Conservation (phyloP, 2,113 vertebrate genomes). For the Myotis lucifugus region DNA sequence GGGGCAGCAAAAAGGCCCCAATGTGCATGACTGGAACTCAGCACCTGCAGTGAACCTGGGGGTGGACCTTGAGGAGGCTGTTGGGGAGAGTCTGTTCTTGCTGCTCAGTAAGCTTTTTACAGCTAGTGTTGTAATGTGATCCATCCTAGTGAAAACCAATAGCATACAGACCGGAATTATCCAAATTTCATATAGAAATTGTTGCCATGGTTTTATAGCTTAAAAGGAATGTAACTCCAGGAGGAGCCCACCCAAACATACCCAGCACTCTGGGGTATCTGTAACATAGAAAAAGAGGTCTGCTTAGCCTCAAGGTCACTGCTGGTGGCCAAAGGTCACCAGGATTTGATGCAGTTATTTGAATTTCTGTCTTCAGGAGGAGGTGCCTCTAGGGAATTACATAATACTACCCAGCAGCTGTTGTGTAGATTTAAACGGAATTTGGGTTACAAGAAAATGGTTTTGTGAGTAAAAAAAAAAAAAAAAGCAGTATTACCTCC, state of each 20-base stretch:
- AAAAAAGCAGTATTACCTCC: not conserved
- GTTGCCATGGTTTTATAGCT: not conserved
- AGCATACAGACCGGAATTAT: not conserved
- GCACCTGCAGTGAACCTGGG: not conserved
- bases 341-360: constrained; percentile 58
- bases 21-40: not conserved
- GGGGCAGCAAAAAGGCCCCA: not conserved
- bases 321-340: constrained; percentile 27
- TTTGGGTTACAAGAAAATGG: constrained; percentile 56
- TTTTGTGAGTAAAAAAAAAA: constrained; percentile 54
- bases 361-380: constrained; percentile 50
- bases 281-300: not conserved
- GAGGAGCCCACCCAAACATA: not conserved
- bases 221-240: not conserved
- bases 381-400: constrained; percentile 41
- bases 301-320: constrained; percentile 44
- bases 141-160: not conserved
- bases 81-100: not conserved
- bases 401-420: constrained; percentile 52
- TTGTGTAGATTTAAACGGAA: constrained; percentile 52
- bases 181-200: not conserved
- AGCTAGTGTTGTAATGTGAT: not conserved
- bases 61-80: not conserved
- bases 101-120: not conserved
- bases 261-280: not conserved